Base-by-base conservation (phyloP, 35 echinoderm and acorn worm genomes). In the Ophioderma brevispina region DNA sequence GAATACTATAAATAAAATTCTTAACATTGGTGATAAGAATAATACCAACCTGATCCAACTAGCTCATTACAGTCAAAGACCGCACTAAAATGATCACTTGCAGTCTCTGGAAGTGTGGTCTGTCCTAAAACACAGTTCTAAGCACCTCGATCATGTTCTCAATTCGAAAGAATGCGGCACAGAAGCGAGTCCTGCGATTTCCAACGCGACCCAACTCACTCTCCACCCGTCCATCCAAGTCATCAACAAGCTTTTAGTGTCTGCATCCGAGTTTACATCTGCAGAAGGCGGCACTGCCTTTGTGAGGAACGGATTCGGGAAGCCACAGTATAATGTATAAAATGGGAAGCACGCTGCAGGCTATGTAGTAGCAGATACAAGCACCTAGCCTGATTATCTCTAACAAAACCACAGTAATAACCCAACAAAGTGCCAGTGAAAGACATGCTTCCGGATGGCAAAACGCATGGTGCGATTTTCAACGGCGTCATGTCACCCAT, bases 371-470 rank as follows among this genome's bases (percentile, higher is more conserved):
- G 23, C 85, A 88, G 70, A 99, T 95, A 34, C 46, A 90, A 50
- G 97, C 91, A 0, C 91, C 87, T 75, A 79, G 95, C 17, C 97
- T 94, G 2, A 88, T 31, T 17, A 88, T 78, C 39, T 99, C 97
- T 37, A 99, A 95, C 37, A 99, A 78, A 31, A 95, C 39, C 3
- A 91, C 78, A 2, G 93, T 95, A 1, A 93, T 17, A 93, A 55
- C 33, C 97, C 97, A 34, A 99, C 52, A 90, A 93, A 82, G 90
- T 99, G 11, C 97, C 97, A n/a, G 84, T 28, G 56, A 95, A 95
- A 8, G 94, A 95, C 97, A 99, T 99, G 93, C 81, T 87, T 99
- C 97, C 37, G 95, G 64, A 99, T 89, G 39, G 94, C 88, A 84
- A 93, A 95, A 23, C 97, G 84, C 75, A 77, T 84, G 0, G 97